Conservation (phyloP, 2,888 invertebrate genomes). For the Schizaphis graminum region DNA sequence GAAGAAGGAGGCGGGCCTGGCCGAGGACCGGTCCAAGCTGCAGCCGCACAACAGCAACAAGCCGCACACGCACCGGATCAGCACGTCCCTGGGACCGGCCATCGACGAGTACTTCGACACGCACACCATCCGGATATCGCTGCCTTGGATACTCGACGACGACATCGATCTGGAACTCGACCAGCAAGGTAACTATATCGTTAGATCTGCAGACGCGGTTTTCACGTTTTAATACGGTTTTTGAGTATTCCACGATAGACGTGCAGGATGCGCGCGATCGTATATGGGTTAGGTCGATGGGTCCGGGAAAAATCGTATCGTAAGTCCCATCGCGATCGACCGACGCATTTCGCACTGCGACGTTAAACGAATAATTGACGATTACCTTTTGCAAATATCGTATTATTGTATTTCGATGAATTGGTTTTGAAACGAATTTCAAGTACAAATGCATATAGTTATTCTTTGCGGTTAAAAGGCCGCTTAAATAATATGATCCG, state of each 20-base stretch:
- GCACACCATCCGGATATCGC: slow-evolving; percentile 72
- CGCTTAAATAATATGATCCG: neutral
- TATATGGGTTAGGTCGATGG: neutral
- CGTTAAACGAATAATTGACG: neutral
- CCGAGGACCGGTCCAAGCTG: slow-evolving; percentile 48
- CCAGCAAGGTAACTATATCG: slow-evolving; percentile 43
- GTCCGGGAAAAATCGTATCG: neutral
- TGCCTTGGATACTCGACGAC: slow-evolving; percentile 64
- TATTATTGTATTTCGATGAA: neutral
- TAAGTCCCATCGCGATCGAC: neutral
- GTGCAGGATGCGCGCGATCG: neutral
- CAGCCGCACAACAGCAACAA: neutral
- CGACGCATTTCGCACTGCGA: fast-evolving
- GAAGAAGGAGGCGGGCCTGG: slow-evolving; percentile 2
- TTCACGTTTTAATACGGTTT: no score
- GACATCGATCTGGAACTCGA: slow-evolving; percentile 57
- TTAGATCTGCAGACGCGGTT: neutral
- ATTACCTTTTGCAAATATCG: neutral
- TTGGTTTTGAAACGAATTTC: neutral
- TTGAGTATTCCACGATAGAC: no score
- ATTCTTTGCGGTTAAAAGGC: neutral
- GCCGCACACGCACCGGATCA: neutral
- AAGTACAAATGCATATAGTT: neutral
- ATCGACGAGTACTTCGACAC: slow-evolving; percentile 76
- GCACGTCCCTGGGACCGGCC: slow-evolving; percentile 53